phyloP scores from a whole-genome alignment of 2,797 vertebrate species.

The Neosilurus mollespiculum region DNA sequence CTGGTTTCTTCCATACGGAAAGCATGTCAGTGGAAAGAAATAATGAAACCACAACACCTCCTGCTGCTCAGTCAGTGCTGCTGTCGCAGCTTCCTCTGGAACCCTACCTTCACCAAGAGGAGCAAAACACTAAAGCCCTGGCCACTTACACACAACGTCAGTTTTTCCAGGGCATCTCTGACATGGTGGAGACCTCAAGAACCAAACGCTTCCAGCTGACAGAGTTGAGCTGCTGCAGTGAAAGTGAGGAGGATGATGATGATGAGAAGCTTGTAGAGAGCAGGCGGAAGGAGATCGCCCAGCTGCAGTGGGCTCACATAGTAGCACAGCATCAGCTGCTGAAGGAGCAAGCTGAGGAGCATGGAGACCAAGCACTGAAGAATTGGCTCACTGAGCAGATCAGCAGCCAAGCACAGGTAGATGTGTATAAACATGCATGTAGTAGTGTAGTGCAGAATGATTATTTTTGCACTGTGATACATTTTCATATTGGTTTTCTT shows the following conservation, averaged over 20 bases:
- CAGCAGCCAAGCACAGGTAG: conserved; percentile 66
- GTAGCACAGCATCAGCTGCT: conserved; percentile 83
- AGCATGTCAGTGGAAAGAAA: conserved; percentile 30
- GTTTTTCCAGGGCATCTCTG: conserved; percentile 74
- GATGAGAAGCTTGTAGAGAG: conserved; percentile 63
- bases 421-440: not conserved
- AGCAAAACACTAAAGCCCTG: conserved; percentile 81
- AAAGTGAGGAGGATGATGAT: conserved; percentile 58
- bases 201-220: conserved; percentile 75
- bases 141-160: conserved; percentile 73
- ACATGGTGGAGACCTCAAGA: conserved; percentile 75
- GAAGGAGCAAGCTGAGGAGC: conserved; percentile 76
- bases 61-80: conserved; percentile 62
- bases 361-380: conserved; percentile 71
- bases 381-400: conserved; percentile 78
- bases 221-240: conserved; percentile 68
- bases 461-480: not conserved
- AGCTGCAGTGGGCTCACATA: conserved; percentile 81
- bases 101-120: conserved; percentile 81
- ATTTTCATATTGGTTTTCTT: not conserved
- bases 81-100: conserved; percentile 80
- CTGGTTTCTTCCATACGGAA: conserved; percentile 67
- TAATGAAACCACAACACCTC: conserved; percentile 41
- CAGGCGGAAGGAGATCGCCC: conserved; percentile 76
- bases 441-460: not conserved